Evolutionary conservation across 2,797 vertebrate species (phyloP).

Genomic region (Clamator glandarius): DNA sequence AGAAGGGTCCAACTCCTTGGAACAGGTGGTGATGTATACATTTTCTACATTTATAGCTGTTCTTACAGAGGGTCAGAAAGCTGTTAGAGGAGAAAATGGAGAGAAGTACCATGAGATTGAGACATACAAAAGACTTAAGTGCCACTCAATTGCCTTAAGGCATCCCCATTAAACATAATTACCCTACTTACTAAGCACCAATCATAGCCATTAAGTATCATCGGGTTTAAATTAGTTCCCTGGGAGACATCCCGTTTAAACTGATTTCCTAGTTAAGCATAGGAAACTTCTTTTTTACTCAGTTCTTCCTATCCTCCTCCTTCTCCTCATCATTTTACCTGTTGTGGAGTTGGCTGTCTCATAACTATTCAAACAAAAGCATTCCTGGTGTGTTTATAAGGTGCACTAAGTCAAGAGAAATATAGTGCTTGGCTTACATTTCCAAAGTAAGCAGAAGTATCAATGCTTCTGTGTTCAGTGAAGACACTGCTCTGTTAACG

Average conservation of each 20-base stretch:
- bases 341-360: background rate
- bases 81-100: conserved; percentile 55
- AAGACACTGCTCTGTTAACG: background rate
- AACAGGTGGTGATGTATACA: conserved; percentile 37
- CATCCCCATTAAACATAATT: conserved; percentile 73
- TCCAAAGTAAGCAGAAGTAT: background rate
- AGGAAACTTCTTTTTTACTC: conserved; percentile 55
- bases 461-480: background rate
- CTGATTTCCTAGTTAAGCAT: conserved; percentile 59
- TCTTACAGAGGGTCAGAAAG: conserved; percentile 51
- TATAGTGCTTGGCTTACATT: background rate
- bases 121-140: conserved; percentile 71
- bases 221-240: conserved; percentile 71
- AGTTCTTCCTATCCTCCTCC: background rate
- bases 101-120: conserved; percentile 65
- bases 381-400: background rate
- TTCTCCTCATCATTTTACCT: conserved; percentile 25
- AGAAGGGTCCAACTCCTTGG: conserved; percentile 25
- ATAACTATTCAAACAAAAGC: background rate
- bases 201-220: conserved; percentile 71
- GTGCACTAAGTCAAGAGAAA: background rate
- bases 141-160: conserved; percentile 73
- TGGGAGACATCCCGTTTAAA: conserved; percentile 65
- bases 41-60: conserved; percentile 33
- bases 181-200: conserved; percentile 72